These are phyloP conservation scores for Knipowitschia caucasica DNA, from an alignment of 2,797 vertebrate species.

Conservation along the genomic window DNA sequence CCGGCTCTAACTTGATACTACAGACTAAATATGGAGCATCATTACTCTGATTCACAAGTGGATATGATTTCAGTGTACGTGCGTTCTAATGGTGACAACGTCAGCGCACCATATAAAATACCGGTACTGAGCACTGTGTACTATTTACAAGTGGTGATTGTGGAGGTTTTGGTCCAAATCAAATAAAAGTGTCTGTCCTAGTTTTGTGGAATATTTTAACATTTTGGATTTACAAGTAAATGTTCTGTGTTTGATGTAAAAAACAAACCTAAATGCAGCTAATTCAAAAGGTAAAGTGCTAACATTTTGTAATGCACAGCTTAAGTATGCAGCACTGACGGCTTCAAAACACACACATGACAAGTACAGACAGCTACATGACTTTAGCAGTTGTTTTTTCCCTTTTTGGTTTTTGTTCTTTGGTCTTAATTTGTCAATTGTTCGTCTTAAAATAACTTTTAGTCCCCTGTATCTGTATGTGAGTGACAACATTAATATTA, in stretches of 20 bases:
- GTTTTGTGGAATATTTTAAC: slow-evolving; percentile 19
- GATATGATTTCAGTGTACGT: slow-evolving; percentile 4
- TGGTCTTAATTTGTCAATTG: slow-evolving; percentile 65
- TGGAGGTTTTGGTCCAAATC: not conserved
- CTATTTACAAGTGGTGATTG: not conserved
- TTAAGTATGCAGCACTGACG: slow-evolving; percentile 39
- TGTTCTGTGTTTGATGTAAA: slow-evolving; percentile 27
- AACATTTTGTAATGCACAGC: slow-evolving; percentile 48
- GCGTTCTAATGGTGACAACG: slow-evolving; percentile 8
- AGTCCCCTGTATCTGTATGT: slow-evolving; percentile 35
- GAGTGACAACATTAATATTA: slow-evolving; percentile 56
- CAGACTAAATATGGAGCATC: slow-evolving; percentile 14
- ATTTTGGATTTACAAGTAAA: slow-evolving; percentile 13
- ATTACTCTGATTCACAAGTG: slow-evolving; percentile 6
- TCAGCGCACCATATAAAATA: slow-evolving; percentile 7
- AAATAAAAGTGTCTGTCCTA: slow-evolving; percentile 11
- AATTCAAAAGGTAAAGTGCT: slow-evolving; percentile 27
- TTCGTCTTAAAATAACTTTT: slow-evolving; percentile 58
- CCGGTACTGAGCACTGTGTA: not conserved
- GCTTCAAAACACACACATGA: slow-evolving; percentile 54
- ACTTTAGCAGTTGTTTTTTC: slow-evolving; percentile 39
- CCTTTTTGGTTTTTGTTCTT: slow-evolving; percentile 46
- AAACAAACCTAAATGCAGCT: slow-evolving; percentile 23
- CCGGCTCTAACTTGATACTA: slow-evolving; percentile 27
- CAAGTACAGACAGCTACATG: slow-evolving; percentile 46